These are phyloP conservation scores for Ginglymostoma cirratum DNA, from an alignment of 2,113 vertebrate species.

Conservation along the genomic window DNA sequence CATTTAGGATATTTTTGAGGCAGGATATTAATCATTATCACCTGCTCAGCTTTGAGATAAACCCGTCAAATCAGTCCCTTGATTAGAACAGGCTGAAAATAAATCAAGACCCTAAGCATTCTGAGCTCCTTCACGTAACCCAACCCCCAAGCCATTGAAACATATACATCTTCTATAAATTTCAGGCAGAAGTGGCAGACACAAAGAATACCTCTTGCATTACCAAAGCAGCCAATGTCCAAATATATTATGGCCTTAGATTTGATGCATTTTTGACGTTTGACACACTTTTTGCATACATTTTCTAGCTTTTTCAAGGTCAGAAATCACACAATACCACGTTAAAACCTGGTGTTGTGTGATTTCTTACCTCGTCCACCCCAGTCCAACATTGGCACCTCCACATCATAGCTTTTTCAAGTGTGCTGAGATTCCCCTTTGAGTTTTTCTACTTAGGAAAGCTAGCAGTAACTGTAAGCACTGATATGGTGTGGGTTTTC, in stretches of 20 bases:
- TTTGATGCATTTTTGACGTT: not conserved
- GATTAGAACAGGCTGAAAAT: not conserved
- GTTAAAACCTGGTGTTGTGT: too few relatives aligned
- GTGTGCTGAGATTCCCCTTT: not conserved
- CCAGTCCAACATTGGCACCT: too few relatives aligned
- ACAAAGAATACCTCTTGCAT: not conserved
- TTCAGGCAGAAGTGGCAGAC: not conserved
- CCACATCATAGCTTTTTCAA: not conserved
- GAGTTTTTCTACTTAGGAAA: too few relatives aligned
- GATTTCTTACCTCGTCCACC: too few relatives aligned
- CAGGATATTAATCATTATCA: not conserved
- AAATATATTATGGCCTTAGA: too few relatives aligned
- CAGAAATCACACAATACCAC: too few relatives aligned
- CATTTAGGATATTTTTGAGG: not conserved
- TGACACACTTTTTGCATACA: not conserved
- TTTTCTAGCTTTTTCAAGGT: too few relatives aligned
- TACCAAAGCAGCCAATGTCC: too few relatives aligned
- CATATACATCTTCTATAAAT: not conserved
- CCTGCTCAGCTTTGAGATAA: not conserved
- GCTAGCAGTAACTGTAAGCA: too few relatives aligned
- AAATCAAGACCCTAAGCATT: not conserved
- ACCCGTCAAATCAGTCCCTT: not conserved
- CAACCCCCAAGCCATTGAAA: not conserved
- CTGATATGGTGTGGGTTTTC: too few relatives aligned
- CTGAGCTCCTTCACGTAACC: not conserved